These are phyloP conservation scores for Aphidius colemani DNA, from an alignment of 2,888 invertebrate genomes.

Conservation along the genomic window DNA sequence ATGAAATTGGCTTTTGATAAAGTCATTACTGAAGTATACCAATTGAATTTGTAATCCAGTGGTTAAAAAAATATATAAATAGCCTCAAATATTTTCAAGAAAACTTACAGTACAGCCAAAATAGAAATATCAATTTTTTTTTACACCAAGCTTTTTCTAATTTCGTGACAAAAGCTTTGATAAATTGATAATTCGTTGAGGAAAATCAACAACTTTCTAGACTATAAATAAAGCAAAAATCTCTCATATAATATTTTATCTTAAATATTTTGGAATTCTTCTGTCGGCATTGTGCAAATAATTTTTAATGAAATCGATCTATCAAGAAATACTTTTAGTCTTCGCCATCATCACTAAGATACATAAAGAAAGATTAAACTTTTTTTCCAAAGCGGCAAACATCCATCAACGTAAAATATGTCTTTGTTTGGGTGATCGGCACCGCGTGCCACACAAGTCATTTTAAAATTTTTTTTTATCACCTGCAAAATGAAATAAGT, in stretches of 20 bases:
- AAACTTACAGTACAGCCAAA: too few species aligned
- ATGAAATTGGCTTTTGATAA: slow-evolving; percentile 9
- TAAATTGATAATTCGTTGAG: too few species aligned
- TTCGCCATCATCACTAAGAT: background rate
- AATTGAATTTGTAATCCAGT: too few species aligned
- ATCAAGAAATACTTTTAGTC: background rate
- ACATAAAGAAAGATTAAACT: background rate
- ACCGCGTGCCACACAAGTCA: slow-evolving; percentile 29
- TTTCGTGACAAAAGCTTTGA: too few species aligned
- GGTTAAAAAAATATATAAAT: too few species aligned
- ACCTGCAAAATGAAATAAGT: slow-evolving; percentile 46
- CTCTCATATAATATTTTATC: too few species aligned
- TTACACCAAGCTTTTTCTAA: too few species aligned
- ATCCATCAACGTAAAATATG: slow-evolving; percentile 51
- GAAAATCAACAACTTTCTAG: too few species aligned
- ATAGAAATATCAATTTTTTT: too few species aligned
- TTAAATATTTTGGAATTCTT: background rate
- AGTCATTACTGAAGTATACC: background rate
- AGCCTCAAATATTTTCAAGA: too few species aligned
- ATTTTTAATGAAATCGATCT: slow-evolving; percentile 17
- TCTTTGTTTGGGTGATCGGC: slow-evolving; percentile 47
- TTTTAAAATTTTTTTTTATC: slow-evolving; percentile 45
- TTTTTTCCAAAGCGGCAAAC: slow-evolving; percentile 11
- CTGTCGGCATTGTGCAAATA: background rate
- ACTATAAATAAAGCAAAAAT: too few species aligned